Percentiles rank a stretch among this genome's conserved stretches.
phyloP scores from a whole-genome alignment of 1,140 invertebrate genomes.

The Dolichoris vasculosae region DNA sequence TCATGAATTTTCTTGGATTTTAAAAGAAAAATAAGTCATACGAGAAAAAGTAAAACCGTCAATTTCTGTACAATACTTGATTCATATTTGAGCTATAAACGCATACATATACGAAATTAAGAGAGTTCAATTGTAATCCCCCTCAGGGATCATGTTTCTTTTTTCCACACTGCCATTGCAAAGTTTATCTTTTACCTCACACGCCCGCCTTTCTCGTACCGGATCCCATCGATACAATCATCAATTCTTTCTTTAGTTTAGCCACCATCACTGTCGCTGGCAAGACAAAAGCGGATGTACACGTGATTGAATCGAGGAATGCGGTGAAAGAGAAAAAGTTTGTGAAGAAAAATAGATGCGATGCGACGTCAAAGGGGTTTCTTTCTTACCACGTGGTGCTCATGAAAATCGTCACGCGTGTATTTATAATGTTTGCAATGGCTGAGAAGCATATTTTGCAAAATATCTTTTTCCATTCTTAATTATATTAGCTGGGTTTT shows the following conservation, averaged over 20 bases:
- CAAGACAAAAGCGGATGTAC: background rate
- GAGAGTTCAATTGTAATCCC: slow-evolving; percentile 1
- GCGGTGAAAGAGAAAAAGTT: too few species aligned
- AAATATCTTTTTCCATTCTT: background rate
- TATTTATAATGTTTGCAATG: background rate
- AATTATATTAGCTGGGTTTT: background rate
- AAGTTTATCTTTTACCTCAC: slow-evolving; percentile 2
- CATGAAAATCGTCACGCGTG: background rate
- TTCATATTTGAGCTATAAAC: background rate
- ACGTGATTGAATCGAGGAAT: background rate
- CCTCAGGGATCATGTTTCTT: slow-evolving; percentile 6
- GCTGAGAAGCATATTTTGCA: background rate
- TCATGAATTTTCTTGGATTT: background rate
- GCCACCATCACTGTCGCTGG: background rate
- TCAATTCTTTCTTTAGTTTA: background rate
- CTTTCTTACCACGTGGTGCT: background rate
- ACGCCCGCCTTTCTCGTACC: background rate
- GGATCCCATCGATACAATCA: background rate
- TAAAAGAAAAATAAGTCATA: background rate
- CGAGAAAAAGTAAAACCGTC: background rate
- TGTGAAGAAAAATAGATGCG: background rate
- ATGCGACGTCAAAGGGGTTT: background rate
- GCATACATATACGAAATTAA: slow-evolving; percentile 1
- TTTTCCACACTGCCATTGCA: background rate
- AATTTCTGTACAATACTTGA: background rate